Evolutionary conservation across 2,888 invertebrate genomes (phyloP), one percentile per base, ranked within the genome.

Genomic region (Acanthoscelides obtectus): DNA sequence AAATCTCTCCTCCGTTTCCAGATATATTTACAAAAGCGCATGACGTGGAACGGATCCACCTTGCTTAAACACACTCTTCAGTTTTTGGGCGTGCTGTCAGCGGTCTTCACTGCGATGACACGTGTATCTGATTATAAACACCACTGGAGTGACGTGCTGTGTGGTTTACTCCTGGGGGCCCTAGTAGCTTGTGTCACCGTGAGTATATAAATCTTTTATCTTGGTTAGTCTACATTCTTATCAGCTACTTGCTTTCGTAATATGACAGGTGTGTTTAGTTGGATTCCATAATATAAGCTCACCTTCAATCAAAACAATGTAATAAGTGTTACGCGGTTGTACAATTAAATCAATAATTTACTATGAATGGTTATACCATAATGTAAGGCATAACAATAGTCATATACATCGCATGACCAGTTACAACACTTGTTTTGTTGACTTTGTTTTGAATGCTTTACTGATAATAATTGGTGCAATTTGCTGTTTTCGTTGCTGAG

Each of bases 101-200:
- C 97, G 27, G 92, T 94, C 90, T 94, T 91, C 84, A 95, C 95
- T 12, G 92, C 94, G n/a, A 89, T 98, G 87, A 93, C 96, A 0
- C 89, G 98, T 63, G 91, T 99, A 64, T 96, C 96, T 0, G 95
- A 99, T 87, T 96, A 98, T 88, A 98, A 98, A 84, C 98, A 99
- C 86, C 98, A 99, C 83, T 98, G 97, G 96, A 97, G 95, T 81
- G 99, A 99, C 86, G 98, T 98, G 1, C 87, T 98, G 27, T 92
- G 92, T 70, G 99, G 99, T 0, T 88, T 91, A 75, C 79, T 87
- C 45, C 89, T 94, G 75, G 95, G 95, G 12, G 83, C 89, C n/a
- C 80, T 90, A 22, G 88, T 88, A 70, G 93, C 95, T 72, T 78
- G 92, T 69, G 83, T 94, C 77, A 89, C 91, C 85, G 94, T 94